Conservation (phyloP, 2,888 invertebrate species). For the Saturnia pavonia region DNA sequence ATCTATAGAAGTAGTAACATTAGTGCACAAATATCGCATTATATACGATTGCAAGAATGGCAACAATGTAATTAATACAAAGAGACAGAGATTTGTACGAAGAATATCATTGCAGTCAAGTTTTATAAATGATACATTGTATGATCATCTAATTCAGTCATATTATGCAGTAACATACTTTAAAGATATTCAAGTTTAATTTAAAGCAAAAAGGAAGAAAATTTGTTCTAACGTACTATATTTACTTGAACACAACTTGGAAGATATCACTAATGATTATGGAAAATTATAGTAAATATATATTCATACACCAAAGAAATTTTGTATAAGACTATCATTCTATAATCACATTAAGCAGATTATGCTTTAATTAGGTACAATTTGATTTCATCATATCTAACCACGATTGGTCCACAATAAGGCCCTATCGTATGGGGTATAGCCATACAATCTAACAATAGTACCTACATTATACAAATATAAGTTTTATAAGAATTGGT, state of each 20-base stretch:
- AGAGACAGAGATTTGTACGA: conserved; percentile 70
- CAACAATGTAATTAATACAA: conserved; percentile 55
- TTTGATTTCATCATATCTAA: conserved; percentile 50
- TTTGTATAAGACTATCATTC: conserved; percentile 24
- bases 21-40: conserved; percentile 51
- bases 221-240: conserved; percentile 37
- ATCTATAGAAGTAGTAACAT: conserved; percentile 49
- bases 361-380: conserved; percentile 48
- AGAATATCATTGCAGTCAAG: conserved; percentile 64
- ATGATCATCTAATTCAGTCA: conserved; percentile 61
- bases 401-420: conserved; percentile 74
- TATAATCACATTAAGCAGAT: conserved; percentile 46
- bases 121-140: conserved; percentile 46
- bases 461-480: conserved; percentile 12
- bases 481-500: conserved; percentile 17
- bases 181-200: conserved; percentile 22
- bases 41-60: conserved; percentile 60
- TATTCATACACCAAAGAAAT: conserved; percentile 17
- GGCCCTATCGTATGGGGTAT: conserved; percentile 57
- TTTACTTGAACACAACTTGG: conserved; percentile 55
- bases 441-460: conserved; percentile 29
- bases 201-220: conserved; percentile 28
- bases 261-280: conserved; percentile 38
- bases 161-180: conserved; percentile 34
- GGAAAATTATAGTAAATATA: conserved; percentile 23